Evolutionary conservation across 1,140 invertebrate species (phyloP), one percentile per base, ranked within the genome.

Genomic region (Sminthurinus signatus): DNA sequence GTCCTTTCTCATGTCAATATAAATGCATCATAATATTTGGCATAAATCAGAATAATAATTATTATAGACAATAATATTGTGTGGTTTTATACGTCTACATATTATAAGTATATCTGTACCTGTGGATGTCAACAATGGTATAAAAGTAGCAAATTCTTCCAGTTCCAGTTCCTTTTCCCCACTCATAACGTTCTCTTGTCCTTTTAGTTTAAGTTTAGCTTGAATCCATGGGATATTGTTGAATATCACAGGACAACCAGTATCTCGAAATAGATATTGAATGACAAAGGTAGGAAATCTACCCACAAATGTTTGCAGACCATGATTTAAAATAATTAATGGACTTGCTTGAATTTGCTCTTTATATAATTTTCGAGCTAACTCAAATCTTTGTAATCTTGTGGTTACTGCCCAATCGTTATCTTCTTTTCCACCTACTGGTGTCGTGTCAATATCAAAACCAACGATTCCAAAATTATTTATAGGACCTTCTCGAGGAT

Each of bases 391-490:
- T 43, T 64, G 42, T 1, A 63, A 19, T 21, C 50, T 31, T 5
- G 61, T 29, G 8, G 2, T 25, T 23, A 60, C 21, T 10, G 42
- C 19, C n/a, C n/a, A n/a, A n/a, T n/a, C n/a, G n/a, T n/a, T n/a
- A n/a, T n/a, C n/a, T n/a, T n/a, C n/a, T n/a, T n/a, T n/a, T n/a
- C n/a, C n/a, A n/a, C n/a, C n/a, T n/a, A n/a, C n/a, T n/a, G n/a
- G n/a, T 1, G 23, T 27, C 10, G 54, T 65, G 5, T 36, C 28
- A n/a, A 67, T 28, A 0, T n/a, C n/a, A 17, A 68, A 60, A 44
- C 65, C 52, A 8, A 64, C 61, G 2, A 71, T 57, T 27, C 66
- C 68, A 51, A 68, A 71, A 10, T 63, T 58, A 51, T 71, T 71
- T 21, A 52, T 50, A 4, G 50, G 57, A 25, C 55, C 14, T 19